Evolutionary conservation across 2,888 invertebrate species (phyloP).

Genomic region (Ormyrus labotus): DNA sequence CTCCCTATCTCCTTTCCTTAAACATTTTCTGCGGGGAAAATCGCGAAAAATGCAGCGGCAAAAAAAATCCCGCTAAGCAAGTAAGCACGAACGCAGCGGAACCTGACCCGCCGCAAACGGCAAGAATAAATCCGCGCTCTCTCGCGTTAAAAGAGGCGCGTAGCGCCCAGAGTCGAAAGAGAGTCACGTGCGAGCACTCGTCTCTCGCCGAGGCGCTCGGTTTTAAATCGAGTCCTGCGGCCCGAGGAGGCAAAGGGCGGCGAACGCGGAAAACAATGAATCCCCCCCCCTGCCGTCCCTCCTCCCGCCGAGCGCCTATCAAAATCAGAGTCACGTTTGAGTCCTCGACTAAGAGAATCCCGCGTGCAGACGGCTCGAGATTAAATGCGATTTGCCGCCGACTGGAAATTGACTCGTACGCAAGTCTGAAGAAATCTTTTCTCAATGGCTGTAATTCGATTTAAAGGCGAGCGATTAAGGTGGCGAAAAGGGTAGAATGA

Average conservation of each 20-base stretch:
- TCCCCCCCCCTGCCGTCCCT: slow-evolving; percentile 34
- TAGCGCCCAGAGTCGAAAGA: too few relatives aligned
- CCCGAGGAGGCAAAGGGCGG: neutral
- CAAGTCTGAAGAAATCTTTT: neutral
- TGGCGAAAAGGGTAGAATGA: too few relatives aligned
- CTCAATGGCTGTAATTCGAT: neutral
- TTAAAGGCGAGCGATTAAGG: too few relatives aligned
- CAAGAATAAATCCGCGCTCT: too few relatives aligned
- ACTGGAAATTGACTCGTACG: neutral
- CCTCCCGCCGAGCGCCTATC: slow-evolving; percentile 50
- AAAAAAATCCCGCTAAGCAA: too few relatives aligned
- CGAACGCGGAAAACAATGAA: slow-evolving; percentile 39
- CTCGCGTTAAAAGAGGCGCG: too few relatives aligned
- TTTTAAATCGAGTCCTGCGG: slow-evolving; percentile 25
- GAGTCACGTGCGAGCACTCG: slow-evolving; percentile 37
- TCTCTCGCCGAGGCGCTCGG: neutral
- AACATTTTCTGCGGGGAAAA: too few relatives aligned
- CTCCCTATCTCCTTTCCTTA: too few relatives aligned
- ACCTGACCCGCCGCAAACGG: too few relatives aligned
- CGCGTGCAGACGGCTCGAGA: slow-evolving; percentile 7
- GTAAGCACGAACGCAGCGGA: too few relatives aligned
- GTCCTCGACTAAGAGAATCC: slow-evolving; percentile 57
- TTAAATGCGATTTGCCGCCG: slow-evolving; percentile 27
- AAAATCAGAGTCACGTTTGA: slow-evolving; percentile 64
- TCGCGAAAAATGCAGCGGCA: too few relatives aligned